Evolutionary conservation across 2,113 vertebrate species (phyloP).

Genomic region (Varanus salvator): DNA sequence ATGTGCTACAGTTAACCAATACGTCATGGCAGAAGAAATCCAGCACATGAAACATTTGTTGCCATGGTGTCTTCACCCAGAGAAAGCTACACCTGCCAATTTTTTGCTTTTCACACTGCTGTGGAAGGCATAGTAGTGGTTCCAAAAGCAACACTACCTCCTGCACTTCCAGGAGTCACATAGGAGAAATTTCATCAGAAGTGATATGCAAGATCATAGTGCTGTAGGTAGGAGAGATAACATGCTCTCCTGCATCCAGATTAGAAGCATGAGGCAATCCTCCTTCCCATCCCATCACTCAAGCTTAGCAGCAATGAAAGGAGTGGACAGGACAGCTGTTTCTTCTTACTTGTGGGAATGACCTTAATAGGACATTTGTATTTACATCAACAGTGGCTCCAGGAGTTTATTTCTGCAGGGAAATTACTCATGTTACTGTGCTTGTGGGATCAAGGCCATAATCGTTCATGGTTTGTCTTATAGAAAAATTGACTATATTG

Average conservation of each 20-base stretch:
- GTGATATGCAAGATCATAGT: background rate
- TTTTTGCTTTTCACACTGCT: background rate
- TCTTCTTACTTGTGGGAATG: slow-evolving; percentile 4
- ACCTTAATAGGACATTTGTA: slow-evolving; percentile 9
- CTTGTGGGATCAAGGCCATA: slow-evolving; percentile 29
- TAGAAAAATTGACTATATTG: slow-evolving; percentile 48
- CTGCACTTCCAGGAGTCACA: background rate
- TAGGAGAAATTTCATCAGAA: background rate
- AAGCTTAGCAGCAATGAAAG: background rate
- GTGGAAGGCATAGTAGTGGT: background rate
- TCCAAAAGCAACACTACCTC: background rate
- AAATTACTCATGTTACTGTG: slow-evolving; percentile 17
- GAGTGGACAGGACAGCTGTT: slow-evolving; percentile 11
- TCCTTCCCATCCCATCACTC: background rate
- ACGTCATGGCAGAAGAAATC: background rate
- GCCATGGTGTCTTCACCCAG: background rate
- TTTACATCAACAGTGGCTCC: background rate
- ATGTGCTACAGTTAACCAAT: background rate
- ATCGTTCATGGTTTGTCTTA: slow-evolving; percentile 43
- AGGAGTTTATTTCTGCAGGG: slow-evolving; percentile 18
- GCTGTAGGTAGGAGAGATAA: background rate
- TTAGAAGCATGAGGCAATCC: background rate
- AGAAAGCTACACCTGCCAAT: background rate
- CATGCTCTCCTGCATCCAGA: background rate
- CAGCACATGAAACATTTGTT: background rate